Evolutionary conservation across 1,140 invertebrate genomes (phyloP).

Genomic region (Drosophila pseudoananassae): DNA sequence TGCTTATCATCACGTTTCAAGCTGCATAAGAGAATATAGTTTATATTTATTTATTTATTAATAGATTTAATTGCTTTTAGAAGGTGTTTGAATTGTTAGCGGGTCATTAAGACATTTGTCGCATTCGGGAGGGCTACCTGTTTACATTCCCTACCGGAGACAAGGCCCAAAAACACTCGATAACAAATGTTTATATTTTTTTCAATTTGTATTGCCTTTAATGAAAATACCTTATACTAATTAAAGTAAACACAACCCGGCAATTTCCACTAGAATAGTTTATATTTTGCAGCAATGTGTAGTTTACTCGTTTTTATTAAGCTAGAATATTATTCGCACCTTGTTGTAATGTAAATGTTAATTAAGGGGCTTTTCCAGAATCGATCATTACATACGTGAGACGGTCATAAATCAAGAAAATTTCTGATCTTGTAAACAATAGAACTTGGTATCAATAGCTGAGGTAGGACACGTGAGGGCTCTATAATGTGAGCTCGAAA

Average conservation of each 20-base stretch:
- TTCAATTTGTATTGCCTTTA: neutral
- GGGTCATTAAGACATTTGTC: neutral
- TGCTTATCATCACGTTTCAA: constrained; percentile 7
- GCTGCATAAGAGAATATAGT: neutral
- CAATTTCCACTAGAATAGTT: neutral
- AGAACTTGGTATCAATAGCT: neutral
- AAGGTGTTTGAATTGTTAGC: neutral
- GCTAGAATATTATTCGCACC: neutral
- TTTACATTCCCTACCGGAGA: neutral
- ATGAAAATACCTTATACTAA: neutral
- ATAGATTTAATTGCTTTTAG: neutral
- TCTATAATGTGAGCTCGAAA: neutral
- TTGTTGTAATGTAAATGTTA: neutral
- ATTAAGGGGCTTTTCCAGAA: neutral
- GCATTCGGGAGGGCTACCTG: neutral
- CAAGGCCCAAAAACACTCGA: neutral
- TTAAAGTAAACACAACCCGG: neutral
- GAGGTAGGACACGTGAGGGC: too few relatives aligned
- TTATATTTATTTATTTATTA: neutral
- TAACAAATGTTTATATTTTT: neutral
- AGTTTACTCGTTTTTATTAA: neutral
- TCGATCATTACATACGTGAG: neutral
- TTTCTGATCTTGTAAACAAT: neutral
- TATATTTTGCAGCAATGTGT: neutral
- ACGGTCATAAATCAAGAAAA: neutral